These are phyloP conservation scores for Globodera ellingtonae DNA, from an alignment of 1,140 invertebrate species.

Conservation along the genomic window DNA sequence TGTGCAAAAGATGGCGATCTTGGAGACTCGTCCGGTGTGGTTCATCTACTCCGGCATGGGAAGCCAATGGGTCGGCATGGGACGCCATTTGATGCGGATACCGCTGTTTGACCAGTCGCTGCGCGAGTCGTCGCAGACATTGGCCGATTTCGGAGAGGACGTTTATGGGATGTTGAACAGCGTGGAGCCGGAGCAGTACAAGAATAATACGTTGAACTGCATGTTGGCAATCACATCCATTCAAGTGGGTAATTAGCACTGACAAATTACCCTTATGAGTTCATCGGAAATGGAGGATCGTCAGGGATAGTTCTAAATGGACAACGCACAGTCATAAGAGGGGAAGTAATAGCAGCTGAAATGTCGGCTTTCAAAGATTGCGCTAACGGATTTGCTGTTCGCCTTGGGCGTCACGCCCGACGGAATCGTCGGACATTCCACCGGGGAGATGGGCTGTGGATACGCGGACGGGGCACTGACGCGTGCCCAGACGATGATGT, in stretches of 20 bases:
- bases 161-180: conserved; percentile 79
- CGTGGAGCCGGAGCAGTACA: conserved; percentile 74
- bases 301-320: too few species aligned
- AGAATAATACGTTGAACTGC: conserved; percentile 81
- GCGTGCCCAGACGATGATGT: conserved; percentile 84
- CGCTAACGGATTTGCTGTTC: conserved; percentile 82
- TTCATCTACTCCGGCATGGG: conserved; percentile 95
- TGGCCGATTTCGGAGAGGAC: conserved; percentile 79
- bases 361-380: conserved; percentile 73
- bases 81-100: conserved; percentile 78
- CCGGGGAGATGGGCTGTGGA: conserved; percentile 89
- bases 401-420: conserved; percentile 80
- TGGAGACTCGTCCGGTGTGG: conserved; percentile 76
- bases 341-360: too few species aligned
- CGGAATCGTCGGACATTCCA: conserved; percentile 92
- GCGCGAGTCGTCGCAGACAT: conserved; percentile 71
- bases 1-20: conserved; percentile 68
- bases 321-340: too few species aligned
- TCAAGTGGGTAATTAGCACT: conserved; percentile 71
- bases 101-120: conserved; percentile 80
- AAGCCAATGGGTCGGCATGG: conserved; percentile 93
- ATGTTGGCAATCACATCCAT: conserved; percentile 92
- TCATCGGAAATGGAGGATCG: too few species aligned
- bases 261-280: conserved; percentile 1
- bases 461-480: conserved; percentile 94